These are phyloP conservation scores for Cheilinus undulatus DNA, from an alignment of 2,113 vertebrate genomes.

Conservation along the genomic window DNA sequence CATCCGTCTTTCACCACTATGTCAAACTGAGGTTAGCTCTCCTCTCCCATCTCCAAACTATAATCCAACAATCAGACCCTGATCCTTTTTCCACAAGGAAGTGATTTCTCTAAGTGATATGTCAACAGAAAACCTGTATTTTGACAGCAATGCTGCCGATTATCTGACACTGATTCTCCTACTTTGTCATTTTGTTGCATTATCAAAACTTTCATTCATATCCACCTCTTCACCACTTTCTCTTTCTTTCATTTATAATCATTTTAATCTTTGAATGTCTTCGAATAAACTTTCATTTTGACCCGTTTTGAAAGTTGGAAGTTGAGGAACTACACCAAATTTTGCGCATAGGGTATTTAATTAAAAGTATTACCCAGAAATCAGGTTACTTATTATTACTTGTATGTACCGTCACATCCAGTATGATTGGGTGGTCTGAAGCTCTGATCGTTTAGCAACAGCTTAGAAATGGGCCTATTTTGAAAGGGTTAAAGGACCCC, in stretches of 20 bases:
- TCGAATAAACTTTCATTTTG: too few species aligned
- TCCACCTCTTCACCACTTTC: neutral
- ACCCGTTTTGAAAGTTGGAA: too few species aligned
- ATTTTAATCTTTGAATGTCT: too few species aligned
- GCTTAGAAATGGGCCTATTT: neutral
- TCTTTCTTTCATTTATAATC: neutral
- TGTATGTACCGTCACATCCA: too few species aligned
- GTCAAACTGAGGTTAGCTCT: conserved; percentile 77
- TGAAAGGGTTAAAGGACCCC: neutral
- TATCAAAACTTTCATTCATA: neutral
- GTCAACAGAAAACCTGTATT: conserved; percentile 4
- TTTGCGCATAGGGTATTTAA: too few species aligned
- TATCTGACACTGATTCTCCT: neutral
- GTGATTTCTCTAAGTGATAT: conserved; percentile 32
- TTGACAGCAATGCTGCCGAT: neutral
- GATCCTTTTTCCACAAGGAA: conserved; percentile 8
- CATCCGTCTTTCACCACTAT: conserved; percentile 51
- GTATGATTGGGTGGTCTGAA: neutral
- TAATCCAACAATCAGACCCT: neutral
- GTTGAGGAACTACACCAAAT: too few species aligned
- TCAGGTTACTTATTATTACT: too few species aligned
- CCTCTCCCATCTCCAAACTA: neutral
- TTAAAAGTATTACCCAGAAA: too few species aligned
- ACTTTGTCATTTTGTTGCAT: neutral
- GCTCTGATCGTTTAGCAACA: neutral